Base-by-base conservation (phyloP, 2,888 invertebrate species). In the Dermolepida albohirtum region DNA sequence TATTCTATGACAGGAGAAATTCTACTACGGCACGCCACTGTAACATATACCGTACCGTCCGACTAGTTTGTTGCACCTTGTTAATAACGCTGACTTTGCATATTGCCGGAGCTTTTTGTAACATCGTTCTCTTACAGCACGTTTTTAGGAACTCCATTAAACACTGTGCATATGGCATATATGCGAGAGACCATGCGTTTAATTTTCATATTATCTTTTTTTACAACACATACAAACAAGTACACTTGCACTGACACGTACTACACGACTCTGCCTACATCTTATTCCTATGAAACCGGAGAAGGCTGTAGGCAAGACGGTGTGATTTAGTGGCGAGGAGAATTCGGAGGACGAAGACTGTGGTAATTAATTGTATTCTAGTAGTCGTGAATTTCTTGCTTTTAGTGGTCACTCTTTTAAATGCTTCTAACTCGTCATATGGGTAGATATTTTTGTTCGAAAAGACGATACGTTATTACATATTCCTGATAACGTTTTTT, bases 1-100 rank as follows among this genome's bases (percentile, higher is more conserved):
- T 14, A 17, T 7, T 12, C 47, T 62, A 34, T 47, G 10, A 47
- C 59, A 62, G 39, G 29, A 59, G 59, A 39, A 49, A 62, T 62
- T 47, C 39, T 44, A 27, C 29, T n/a, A 22, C 1, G 34, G 74
- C 73, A 73, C 77, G 75, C 76, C 75, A 74, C 77, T 77, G 77
- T 66, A 66, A 62, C 34, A 39, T 62, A 62, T 69, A 68, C 71
- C 66, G 70, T 67, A 63, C 64, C 55, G 71, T 69, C 67, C 72
- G 74, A 77, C 75, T 78, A 77, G 79, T 81, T 80, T 81, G 81
- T 80, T 80, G 81, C 80, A 81, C 80, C 82, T 82, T 81, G 82
- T 82, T 82, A 82, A 82, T 82, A 81, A 81, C 77, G 80, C 80
- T 82, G 82, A 82, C 82, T 81, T 80, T 81, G 82, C 82, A 82